These are phyloP conservation scores for Phyllotreta striolata DNA, from an alignment of 2,888 invertebrate species.

Conservation along the genomic window DNA sequence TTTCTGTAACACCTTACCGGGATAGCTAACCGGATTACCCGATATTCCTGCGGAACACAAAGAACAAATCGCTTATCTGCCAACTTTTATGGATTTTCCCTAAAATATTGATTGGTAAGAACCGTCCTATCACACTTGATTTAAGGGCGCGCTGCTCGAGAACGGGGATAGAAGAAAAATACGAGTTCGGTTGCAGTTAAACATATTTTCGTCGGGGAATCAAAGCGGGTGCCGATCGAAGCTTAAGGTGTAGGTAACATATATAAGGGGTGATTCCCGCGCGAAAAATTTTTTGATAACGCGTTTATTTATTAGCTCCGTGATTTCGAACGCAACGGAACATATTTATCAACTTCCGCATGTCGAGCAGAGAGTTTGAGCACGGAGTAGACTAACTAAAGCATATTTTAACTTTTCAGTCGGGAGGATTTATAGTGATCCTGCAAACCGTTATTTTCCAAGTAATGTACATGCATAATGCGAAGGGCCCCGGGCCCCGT, in stretches of 20 bases:
- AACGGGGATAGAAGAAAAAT: slow-evolving; percentile 27
- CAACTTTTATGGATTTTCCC: slow-evolving; percentile 27
- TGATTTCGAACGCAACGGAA: not conserved
- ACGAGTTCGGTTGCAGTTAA: slow-evolving; percentile 20
- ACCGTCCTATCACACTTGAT: slow-evolving; percentile 34
- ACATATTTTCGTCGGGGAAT: slow-evolving; percentile 8
- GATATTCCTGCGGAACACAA: slow-evolving; percentile 21
- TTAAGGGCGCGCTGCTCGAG: slow-evolving; percentile 28
- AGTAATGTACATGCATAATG: slow-evolving; percentile 37
- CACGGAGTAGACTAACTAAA: slow-evolving; percentile 13
- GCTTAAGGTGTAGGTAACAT: not conserved
- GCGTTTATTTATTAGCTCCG: not conserved
- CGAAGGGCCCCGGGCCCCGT: slow-evolving; percentile 32
- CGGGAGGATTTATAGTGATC: slow-evolving; percentile 35
- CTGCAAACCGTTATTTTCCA: slow-evolving; percentile 33
- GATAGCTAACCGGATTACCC: slow-evolving; percentile 17
- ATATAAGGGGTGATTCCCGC: no score
- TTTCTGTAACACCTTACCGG: slow-evolving; percentile 18
- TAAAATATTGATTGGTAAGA: slow-evolving; percentile 37
- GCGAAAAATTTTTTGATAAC: no score
- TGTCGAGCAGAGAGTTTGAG: slow-evolving; percentile 5
- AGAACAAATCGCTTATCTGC: slow-evolving; percentile 30
- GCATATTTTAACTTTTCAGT: slow-evolving; percentile 33
- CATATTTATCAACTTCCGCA: slow-evolving; percentile 5
- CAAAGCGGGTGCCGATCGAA: slow-evolving; percentile 1